Evolutionary conservation across 2,888 invertebrate genomes (phyloP).

Genomic region (Nomada ferruginata): DNA sequence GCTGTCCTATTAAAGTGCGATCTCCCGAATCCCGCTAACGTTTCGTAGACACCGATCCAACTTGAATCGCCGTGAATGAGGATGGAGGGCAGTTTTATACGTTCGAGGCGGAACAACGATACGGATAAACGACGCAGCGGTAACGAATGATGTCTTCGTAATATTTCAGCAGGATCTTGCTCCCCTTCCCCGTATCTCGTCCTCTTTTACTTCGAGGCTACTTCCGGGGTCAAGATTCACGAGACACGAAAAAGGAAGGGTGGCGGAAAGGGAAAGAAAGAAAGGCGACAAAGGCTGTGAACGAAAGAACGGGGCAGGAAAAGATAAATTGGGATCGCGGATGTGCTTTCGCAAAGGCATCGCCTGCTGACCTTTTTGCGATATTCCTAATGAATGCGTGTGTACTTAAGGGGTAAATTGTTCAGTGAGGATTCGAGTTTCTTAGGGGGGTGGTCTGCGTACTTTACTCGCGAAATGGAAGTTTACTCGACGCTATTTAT

Average conservation of each 20-base stretch:
- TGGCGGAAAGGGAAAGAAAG: conserved; percentile 50
- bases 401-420: conserved; percentile 28
- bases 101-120: conserved; percentile 59
- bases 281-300: conserved; percentile 64
- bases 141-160: conserved; percentile 74
- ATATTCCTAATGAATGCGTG: conserved; percentile 48
- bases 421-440: background rate
- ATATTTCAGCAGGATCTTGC: conserved; percentile 71
- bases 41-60: conserved; percentile 13
- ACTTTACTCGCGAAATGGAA: too few relatives aligned
- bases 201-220: conserved; percentile 36
- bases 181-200: conserved; percentile 28
- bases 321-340: conserved; percentile 68
- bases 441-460: too few relatives aligned
- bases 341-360: conserved; percentile 51
- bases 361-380: conserved; percentile 34
- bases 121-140: conserved; percentile 70
- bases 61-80: conserved; percentile 49
- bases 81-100: conserved; percentile 69
- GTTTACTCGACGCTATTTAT: too few relatives aligned
- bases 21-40: conserved; percentile 50
- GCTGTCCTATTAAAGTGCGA: conserved; percentile 71
- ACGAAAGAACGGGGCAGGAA: conserved; percentile 53
- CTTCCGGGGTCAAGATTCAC: conserved; percentile 74
- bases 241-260: conserved; percentile 57